These are phyloP conservation scores for Cynopterus brachyotis DNA, from an alignment of 2,113 vertebrate genomes.

Conservation along the genomic window DNA sequence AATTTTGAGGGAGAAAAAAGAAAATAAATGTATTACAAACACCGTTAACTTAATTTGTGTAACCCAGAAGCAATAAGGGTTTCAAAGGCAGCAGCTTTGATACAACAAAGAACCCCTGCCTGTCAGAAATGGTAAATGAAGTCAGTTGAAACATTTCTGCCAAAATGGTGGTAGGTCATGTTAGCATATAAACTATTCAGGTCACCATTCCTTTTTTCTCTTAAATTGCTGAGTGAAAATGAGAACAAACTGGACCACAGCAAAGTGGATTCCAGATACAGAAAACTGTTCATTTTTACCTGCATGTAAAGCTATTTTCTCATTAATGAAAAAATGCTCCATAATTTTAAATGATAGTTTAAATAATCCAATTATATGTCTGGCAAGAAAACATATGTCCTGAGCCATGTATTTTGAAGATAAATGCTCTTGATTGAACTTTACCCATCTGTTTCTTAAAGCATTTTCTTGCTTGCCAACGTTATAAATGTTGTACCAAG, in stretches of 20 bases:
- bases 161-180: background rate
- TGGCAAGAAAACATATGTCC: background rate
- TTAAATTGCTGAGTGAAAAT: constrained; percentile 25
- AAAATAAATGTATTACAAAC: constrained; percentile 1
- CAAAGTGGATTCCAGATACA: background rate
- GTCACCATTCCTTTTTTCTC: constrained; percentile 8
- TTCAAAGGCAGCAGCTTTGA: background rate
- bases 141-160: background rate
- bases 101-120: background rate
- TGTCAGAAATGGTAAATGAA: background rate
- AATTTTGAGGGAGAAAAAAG: background rate
- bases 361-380: constrained; percentile 1
- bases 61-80: background rate
- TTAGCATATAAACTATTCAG: background rate
- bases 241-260: background rate
- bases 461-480: background rate
- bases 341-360: background rate
- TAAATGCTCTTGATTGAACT: background rate
- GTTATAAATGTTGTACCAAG: background rate
- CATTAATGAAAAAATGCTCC: background rate
- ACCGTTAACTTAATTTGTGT: background rate
- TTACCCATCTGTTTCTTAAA: constrained; percentile 16
- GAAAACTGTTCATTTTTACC: background rate
- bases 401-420: background rate
- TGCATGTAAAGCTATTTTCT: constrained; percentile 34